A percentile compares a stretch with the other conserved stretches of the same genome.
Conservation (phyloP, 2,113 vertebrate species). For the Calonectris borealis region DNA sequence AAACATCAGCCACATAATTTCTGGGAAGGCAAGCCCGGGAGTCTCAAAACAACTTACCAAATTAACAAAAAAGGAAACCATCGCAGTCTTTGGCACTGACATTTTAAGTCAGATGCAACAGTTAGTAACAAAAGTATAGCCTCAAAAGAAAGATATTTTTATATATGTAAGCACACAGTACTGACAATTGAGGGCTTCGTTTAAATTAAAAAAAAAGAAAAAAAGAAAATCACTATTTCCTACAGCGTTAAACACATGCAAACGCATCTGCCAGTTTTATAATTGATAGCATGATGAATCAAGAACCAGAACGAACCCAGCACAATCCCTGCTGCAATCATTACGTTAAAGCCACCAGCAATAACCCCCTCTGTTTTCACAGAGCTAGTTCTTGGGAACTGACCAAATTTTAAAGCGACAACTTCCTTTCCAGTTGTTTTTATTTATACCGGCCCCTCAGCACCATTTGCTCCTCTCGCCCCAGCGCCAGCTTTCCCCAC, state of each 20-base stretch:
- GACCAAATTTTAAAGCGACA: slow-evolving; percentile 3
- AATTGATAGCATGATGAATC: not conserved
- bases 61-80: slow-evolving; percentile 4
- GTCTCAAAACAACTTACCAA: not conserved
- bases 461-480: not conserved
- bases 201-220: not conserved
- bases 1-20: not conserved
- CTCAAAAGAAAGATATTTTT: not conserved
- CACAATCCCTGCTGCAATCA: not conserved
- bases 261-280: slow-evolving; percentile 47
- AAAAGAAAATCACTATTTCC: not conserved
- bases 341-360: not conserved
- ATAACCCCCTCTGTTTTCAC: not conserved
- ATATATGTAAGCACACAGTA: fast-evolving
- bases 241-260: slow-evolving; percentile 34
- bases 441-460: not conserved
- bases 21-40: not conserved
- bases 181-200: fast-evolving
- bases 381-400: not conserved
- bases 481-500: not conserved
- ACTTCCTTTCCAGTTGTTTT: not conserved
- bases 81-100: not conserved
- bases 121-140: not conserved
- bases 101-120: not conserved
- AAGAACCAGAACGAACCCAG: not conserved